Evolutionary conservation across 2,113 vertebrate genomes (phyloP).

Genomic region (Cheirogaleus medius): DNA sequence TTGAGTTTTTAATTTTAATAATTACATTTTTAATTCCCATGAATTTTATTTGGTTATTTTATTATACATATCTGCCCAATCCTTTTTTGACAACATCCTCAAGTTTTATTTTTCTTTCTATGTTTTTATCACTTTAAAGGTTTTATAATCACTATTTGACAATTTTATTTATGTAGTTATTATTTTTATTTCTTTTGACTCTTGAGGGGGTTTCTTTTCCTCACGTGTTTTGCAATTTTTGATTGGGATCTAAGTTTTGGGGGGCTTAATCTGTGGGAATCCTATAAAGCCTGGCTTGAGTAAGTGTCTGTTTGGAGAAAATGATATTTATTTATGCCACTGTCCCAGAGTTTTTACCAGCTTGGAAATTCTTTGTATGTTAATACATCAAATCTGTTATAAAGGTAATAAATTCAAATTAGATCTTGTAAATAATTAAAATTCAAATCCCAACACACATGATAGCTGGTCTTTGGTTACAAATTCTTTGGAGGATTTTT

Average conservation of each 20-base stretch:
- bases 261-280: neutral
- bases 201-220: neutral
- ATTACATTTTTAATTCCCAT: neutral
- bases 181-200: neutral
- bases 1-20: slow-evolving; percentile 1
- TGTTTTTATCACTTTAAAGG: neutral
- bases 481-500: neutral
- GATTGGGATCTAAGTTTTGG: neutral
- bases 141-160: neutral
- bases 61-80: neutral
- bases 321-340: slow-evolving; percentile 3
- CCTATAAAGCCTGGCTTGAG: neutral
- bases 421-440: neutral
- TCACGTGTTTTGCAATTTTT: neutral
- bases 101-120: neutral
- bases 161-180: neutral
- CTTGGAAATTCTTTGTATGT: neutral
- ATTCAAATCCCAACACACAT: neutral
- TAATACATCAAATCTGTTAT: neutral
- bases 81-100: neutral
- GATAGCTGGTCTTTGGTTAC: neutral
- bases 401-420: slow-evolving; percentile 20
- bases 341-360: neutral
- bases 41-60: neutral
- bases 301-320: neutral